Conservation (phyloP, 1,140 invertebrate genomes). For the Listronotus oregonensis region DNA sequence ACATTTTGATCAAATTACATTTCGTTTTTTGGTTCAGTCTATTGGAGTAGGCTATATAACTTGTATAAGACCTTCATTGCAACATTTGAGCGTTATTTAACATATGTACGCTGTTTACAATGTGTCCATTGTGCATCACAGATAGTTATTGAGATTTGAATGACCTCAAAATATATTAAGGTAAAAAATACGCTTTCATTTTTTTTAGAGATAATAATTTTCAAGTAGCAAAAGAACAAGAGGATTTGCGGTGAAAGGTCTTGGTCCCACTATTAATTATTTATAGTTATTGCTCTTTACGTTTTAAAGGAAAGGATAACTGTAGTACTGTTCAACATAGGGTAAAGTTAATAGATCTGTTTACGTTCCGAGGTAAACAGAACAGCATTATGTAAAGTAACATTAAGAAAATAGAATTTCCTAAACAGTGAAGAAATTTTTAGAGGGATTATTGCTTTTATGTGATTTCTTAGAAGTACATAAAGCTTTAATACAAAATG, state of each 20-base stretch:
- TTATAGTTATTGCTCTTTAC: no score
- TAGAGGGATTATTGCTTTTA: no score
- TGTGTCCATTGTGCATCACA: constrained; percentile 50
- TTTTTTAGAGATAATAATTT: constrained; percentile 12
- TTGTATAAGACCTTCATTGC: constrained; percentile 45
- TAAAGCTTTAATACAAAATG: neutral
- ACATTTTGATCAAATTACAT: no score
- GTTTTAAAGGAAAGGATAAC: no score
- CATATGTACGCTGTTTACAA: constrained; percentile 53
- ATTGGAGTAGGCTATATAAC: constrained; percentile 4
- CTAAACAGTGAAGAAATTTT: neutral
- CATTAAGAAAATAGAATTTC: neutral
- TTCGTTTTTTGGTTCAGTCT: no score
- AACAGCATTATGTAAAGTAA: neutral
- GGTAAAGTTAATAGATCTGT: no score
- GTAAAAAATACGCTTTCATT: constrained; percentile 21
- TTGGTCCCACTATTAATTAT: constrained; percentile 14
- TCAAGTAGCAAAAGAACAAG: neutral
- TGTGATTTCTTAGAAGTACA: neutral
- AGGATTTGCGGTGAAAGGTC: neutral
- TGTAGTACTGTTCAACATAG: no score
- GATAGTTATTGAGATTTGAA: constrained; percentile 46
- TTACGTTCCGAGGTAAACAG: no score
- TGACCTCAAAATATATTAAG: constrained; percentile 40
- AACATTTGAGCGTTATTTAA: constrained; percentile 53